Evolutionary conservation across 1,140 invertebrate genomes (phyloP), one percentile per base, ranked within the genome.

Genomic region (Nomia melanderi): DNA sequence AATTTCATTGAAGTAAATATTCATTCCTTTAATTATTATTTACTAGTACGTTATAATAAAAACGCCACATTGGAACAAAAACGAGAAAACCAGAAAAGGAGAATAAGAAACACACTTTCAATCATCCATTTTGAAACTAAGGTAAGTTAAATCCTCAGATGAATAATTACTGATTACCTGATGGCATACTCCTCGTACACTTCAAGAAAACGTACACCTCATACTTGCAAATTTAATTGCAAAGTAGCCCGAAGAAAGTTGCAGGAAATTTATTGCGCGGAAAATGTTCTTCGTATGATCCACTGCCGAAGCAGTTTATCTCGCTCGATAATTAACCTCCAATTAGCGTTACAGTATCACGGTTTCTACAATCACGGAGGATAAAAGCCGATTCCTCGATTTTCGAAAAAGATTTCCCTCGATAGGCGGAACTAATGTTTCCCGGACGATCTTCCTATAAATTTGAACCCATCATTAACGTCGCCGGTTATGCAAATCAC

Each of bases 401-500:
- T 20, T 27, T 64, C 4, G 23, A 14, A 17, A 27, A 27, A 59
- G n/a, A 23, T 75, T 75, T 75, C 73, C 39, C 71, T 4, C 14
- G 17, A 20, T 14, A 36, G 17, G 20, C n/a, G 33, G 50, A 47
- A 67, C 44, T 36, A 67, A 59, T 47, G 25, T 11, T 1, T 11
- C 2, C 1, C 4, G n/a, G 9, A 59, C 33, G 11, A 17, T 54
- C 25, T 29, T 11, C 29, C 25, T 36, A 23, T 65, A 14, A 9
- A n/a, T 67, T 57, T 14, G 11, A n/a, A 14, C 3, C 27, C 7
- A 3, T 8, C 4, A 50, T 73, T 29, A 73, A 9, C 0, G 14
- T 64, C n/a, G 20, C 11, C 6, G 7, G 29, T 11, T 33, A 50
- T 27, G 70, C n/a, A 36, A 9, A 44, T 57, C 8, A 64, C 33